Evolutionary conservation across 2,113 vertebrate genomes (phyloP), one percentile per base, ranked within the genome.

Genomic region (Hydrolagus affinis): DNA sequence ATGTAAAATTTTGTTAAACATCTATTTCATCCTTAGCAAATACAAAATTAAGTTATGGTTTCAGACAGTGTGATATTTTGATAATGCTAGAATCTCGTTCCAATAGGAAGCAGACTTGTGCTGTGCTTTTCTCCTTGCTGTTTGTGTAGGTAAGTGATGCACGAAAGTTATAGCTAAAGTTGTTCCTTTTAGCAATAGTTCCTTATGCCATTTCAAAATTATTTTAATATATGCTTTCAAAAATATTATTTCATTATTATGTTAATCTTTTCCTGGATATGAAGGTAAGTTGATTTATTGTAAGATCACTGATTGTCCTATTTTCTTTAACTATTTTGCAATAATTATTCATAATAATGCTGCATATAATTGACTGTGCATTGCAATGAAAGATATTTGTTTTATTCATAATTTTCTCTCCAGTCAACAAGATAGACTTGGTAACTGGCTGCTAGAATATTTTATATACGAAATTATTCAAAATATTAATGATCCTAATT

Each of bases 51-150:
- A 19, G 9, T 64, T n/a, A 17, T n/a, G 28, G 17, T 66, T 66
- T 66, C 66, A 11, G 32, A 83, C 64, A 25, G 28, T 83, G 78
- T 83, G 60, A 68, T 66, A 17, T 30, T 44, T 83, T 83, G 78
- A 83, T 60, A 83, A 17, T 83, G 78, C 78, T 83, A 83, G 78
- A 83, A 83, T 83, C 78, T 83, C 59, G 60, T 83, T 83, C 66
- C 32, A 68, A 62, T 83, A 83, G 78, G 78, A 32, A 83, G 66
- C 78, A 83, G 32, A 83, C 8, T 83, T 83, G 60, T 19, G 60
- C 78, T 68, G 78, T 32, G 60, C n/a, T 62, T 68, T 83, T 83
- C 62, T 64, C 28, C 60, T 6, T 66, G 25, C 60, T 66, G 25
- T 66, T 83, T 83, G 78, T 60, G 59, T 28, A 66, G 78, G 78